Base-by-base conservation (phyloP, 1,140 invertebrate genomes). In the Aplysia californica region DNA sequence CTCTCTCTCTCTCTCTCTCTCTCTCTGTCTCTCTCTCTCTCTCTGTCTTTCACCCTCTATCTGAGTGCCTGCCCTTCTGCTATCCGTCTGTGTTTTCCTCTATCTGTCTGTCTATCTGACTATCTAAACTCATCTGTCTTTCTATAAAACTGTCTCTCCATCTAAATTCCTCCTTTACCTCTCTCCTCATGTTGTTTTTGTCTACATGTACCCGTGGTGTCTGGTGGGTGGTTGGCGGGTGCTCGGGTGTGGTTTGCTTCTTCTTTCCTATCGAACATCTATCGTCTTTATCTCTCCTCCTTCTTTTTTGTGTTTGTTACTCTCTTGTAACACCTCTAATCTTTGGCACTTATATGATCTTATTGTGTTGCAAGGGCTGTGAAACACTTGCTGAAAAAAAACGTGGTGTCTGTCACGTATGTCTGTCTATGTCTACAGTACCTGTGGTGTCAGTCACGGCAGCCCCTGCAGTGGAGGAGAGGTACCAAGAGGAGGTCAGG, bases 1-100 rank as follows among this genome's bases (percentile, higher is more conserved):
- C 56, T 59, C 56, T 59, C 56, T 59, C 56, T 59, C 56, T 59
- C 56, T 59, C 56, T 59, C 56, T 59, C 56, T 59, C 56, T 59
- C 56, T 59, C 56, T 59, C 56, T 6, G 4, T 6, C 4, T 59
- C 56, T 59, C 56, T 59, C 56, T 59, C 21, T 59, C 56, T 59
- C 31, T 59, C 56, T 23, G 6, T 59, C 21, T 23, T n/a, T 59
- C 56, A 5, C n/a, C 31, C 56, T 23, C 5, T 59, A n/a, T 23
- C 31, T 59, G 6, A 6, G n/a, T 59, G 6, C 56, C 31, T n/a
- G 6, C 21, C 31, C 31, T 23, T 29, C 31, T n/a, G 6, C 56
- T 59, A 6, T 4, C 56, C 31, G 6, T 23, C 4, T 59, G 6
- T 29, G 6, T 59, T 59, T 23, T 23, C 31, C n/a, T 23, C 56